phyloP scores from a whole-genome alignment of 1,140 invertebrate species.

The Drosophila santomea region DNA sequence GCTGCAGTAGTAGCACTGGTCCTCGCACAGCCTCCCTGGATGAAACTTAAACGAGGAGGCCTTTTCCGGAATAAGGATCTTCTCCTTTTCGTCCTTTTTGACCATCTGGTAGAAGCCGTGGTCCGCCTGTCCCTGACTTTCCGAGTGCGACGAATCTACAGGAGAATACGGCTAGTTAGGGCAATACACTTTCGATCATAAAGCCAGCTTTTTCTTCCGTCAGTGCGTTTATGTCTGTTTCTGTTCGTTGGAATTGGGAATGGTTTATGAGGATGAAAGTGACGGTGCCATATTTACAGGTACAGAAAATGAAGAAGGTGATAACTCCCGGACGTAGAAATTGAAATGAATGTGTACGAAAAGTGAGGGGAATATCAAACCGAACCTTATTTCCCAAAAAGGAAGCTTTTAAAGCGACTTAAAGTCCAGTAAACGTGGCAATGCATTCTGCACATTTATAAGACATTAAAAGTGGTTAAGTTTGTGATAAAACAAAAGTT shows the following conservation, averaged over 20 bases:
- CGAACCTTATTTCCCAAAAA: background rate
- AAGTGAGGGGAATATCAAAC: slow-evolving; percentile 8
- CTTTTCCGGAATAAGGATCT: slow-evolving; percentile 93
- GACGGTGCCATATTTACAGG: slow-evolving; percentile 43
- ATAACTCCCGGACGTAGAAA: background rate
- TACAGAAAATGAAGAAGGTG: background rate
- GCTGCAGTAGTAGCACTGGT: slow-evolving; percentile 93
- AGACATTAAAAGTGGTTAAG: too few relatives aligned
- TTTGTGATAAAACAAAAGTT: background rate
- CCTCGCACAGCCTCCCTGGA: slow-evolving; percentile 90
- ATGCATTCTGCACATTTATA: background rate
- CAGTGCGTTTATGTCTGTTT: background rate
- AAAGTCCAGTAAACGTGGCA: background rate
- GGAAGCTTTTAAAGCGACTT: too few relatives aligned
- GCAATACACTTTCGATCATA: background rate
- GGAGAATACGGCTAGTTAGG: background rate
- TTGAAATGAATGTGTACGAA: background rate
- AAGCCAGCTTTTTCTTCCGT: background rate
- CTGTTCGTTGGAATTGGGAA: background rate
- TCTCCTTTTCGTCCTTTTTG: slow-evolving; percentile 87
- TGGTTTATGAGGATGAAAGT: background rate
- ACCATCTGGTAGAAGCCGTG: slow-evolving; percentile 74
- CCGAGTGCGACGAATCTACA: slow-evolving; percentile 78
- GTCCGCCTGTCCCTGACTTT: slow-evolving; percentile 58
- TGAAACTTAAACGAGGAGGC: slow-evolving; percentile 94